A percentile compares a stretch with the other conserved stretches of the same genome.
Evolutionary conservation across 2,888 invertebrate species (phyloP).

Genomic region (Leucophenga maculata): DNA sequence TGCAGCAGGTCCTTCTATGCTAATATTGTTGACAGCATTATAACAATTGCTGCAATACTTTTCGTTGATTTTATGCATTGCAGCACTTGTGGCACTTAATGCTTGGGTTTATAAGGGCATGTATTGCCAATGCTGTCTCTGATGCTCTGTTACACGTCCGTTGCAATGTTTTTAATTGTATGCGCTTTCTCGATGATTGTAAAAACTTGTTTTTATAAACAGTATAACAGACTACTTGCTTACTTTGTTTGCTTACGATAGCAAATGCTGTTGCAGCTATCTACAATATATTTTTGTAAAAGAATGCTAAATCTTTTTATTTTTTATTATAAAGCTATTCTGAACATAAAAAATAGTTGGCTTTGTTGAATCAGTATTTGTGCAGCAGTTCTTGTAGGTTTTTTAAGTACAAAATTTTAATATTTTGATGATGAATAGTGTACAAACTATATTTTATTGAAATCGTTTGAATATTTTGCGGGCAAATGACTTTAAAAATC

Average conservation of each 20-base stretch:
- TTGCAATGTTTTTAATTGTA: conserved; percentile 38
- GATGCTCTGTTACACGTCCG: no score
- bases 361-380: no score
- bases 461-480: no score
- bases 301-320: not conserved
- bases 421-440: no score
- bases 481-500: no score
- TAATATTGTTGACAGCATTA: conserved; percentile 56
- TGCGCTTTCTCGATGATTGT: conserved; percentile 43
- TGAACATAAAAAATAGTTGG: no score
- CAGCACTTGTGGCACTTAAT: conserved; percentile 3
- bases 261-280: not conserved
- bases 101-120: not conserved
- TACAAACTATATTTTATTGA: no score
- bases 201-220: conserved; percentile 44
- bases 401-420: no score
- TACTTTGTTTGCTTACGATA: conserved; percentile 7
- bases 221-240: conserved; percentile 26
- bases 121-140: not conserved
- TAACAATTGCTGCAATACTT: conserved; percentile 29
- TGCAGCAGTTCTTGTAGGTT: no score
- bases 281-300: not conserved
- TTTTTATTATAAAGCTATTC: not conserved
- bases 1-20: conserved; percentile 33
- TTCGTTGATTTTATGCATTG: conserved; percentile 14